phyloP scores from a whole-genome alignment of 2,797 vertebrate species.

The Thalassophryne amazonica region DNA sequence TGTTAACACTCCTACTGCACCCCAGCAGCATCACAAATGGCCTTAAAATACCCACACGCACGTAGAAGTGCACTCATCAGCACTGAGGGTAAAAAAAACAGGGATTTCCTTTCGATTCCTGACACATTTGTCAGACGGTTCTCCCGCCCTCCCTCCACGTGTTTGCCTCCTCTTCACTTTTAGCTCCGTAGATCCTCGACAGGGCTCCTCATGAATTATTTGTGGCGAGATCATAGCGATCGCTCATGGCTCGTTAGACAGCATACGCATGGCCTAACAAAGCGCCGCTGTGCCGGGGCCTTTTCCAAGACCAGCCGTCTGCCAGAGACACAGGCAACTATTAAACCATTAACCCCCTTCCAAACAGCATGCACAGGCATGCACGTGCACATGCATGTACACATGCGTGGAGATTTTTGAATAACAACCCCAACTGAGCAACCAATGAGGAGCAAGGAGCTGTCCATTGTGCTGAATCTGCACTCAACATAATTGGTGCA shows the following conservation, averaged over 20 bases:
- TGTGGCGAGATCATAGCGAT: slow-evolving; percentile 74
- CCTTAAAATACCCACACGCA: slow-evolving; percentile 31
- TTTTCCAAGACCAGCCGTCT: slow-evolving; percentile 59
- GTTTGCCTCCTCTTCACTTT: slow-evolving; percentile 18
- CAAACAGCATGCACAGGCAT: neutral
- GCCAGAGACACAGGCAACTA: slow-evolving; percentile 33
- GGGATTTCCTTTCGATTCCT: slow-evolving; percentile 52
- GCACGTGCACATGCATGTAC: slow-evolving; percentile 1
- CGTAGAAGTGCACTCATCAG: slow-evolving; percentile 21
- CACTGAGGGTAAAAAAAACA: slow-evolving; percentile 40
- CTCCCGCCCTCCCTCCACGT: slow-evolving; percentile 7
- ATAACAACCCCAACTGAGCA: slow-evolving; percentile 1
- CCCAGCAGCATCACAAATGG: slow-evolving; percentile 60
- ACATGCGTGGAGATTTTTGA: neutral
- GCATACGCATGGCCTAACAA: slow-evolving; percentile 64
- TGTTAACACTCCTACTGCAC: slow-evolving; percentile 62
- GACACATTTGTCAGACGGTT: slow-evolving; percentile 49
- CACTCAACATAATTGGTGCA: no score
- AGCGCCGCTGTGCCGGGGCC: slow-evolving; percentile 52
- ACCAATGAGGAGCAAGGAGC: no score
- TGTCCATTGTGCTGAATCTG: no score
- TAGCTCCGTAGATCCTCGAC: slow-evolving; percentile 58
- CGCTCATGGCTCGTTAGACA: slow-evolving; percentile 76
- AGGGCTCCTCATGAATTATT: slow-evolving; percentile 76
- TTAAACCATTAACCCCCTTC: slow-evolving; percentile 1